Percentiles rank a stretch among this genome's conserved stretches.
Evolutionary conservation across 2,888 invertebrate genomes (phyloP).

Genomic region (Epinotia ramella): DNA sequence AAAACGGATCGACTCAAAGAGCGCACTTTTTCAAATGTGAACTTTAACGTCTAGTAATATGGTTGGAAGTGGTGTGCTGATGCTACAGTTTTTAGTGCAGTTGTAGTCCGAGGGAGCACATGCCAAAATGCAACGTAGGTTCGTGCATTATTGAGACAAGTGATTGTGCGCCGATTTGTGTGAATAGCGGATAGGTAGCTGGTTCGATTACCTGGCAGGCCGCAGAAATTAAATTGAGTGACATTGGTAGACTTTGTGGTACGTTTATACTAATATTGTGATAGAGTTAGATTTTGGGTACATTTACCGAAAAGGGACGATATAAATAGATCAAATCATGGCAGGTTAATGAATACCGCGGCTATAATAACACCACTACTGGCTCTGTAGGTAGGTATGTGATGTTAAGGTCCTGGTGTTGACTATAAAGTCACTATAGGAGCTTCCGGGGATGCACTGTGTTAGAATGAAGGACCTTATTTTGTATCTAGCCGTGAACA

Average conservation of each 20-base stretch:
- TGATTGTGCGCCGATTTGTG: conserved; percentile 31
- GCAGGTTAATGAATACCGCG: too few species aligned
- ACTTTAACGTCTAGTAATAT: background rate
- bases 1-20: background rate
- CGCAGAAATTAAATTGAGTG: conserved; percentile 25
- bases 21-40: background rate
- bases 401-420: too few species aligned
- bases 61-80: background rate
- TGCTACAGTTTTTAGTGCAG: background rate
- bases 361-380: too few species aligned
- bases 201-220: conserved; percentile 21
- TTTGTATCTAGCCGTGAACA: too few species aligned
- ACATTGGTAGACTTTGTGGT: conserved; percentile 10
- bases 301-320: too few species aligned
- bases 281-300: background rate
- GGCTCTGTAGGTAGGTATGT: too few species aligned
- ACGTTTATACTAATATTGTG: background rate
- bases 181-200: conserved; percentile 6
- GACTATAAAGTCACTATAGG: too few species aligned
- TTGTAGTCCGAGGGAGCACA: background rate
- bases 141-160: conserved; percentile 28
- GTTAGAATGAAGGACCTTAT: too few species aligned
- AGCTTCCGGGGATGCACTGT: too few species aligned
- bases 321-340: too few species aligned
- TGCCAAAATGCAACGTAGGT: conserved; percentile 23